These are phyloP conservation scores for Zapornia atra DNA, from an alignment of 2,113 vertebrate species.

Conservation along the genomic window DNA sequence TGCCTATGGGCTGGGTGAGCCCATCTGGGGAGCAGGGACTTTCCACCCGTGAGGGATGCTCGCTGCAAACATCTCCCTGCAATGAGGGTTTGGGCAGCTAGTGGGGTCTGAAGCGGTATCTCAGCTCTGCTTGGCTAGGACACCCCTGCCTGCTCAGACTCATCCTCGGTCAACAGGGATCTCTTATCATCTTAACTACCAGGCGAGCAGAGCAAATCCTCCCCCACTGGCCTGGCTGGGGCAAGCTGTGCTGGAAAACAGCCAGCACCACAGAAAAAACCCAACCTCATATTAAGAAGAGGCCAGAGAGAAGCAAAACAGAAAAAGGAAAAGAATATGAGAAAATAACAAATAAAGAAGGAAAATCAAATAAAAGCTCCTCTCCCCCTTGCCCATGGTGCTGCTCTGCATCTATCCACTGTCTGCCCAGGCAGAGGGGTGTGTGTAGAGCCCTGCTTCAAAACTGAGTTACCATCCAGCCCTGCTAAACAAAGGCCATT, in stretches of 20 bases:
- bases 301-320: background rate
- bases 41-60: rapidly evolving
- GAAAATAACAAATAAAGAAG: background rate
- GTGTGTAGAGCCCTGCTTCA: background rate
- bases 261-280: background rate
- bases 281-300: background rate
- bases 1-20: background rate
- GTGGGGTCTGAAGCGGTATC: background rate
- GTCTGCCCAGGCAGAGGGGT: background rate
- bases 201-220: background rate
- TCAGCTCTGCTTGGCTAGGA: too few relatives aligned
- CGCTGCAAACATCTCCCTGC: rapidly evolving
- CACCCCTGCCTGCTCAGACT: background rate
- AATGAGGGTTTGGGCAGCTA: rapidly evolving
- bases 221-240: background rate
- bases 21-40: rapidly evolving
- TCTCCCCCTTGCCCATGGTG: rapidly evolving
- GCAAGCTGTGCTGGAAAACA: background rate
- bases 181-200: background rate
- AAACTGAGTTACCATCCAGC: background rate
- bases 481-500: background rate
- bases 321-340: background rate
- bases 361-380: background rate
- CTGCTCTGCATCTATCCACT: background rate
- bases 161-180: background rate